phyloP scores from a whole-genome alignment of 2,797 vertebrate genomes.

The Ciconia nigra region DNA sequence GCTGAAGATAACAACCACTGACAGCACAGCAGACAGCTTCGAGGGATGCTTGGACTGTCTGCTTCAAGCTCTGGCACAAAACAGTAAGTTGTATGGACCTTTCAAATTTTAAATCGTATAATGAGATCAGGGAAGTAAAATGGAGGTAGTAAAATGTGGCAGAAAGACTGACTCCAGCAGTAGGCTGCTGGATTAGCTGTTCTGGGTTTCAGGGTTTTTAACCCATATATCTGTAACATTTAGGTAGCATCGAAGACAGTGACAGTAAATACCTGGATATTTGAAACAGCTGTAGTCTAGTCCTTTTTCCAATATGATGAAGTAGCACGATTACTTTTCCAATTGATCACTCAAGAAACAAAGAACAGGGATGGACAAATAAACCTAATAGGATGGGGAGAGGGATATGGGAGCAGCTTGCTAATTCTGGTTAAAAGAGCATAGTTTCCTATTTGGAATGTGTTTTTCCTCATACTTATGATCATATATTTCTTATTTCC shows the following conservation, averaged over 20 bases:
- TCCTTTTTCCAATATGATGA: neutral
- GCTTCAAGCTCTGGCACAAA: constrained; percentile 91
- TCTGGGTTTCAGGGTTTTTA: neutral
- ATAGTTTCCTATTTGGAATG: neutral
- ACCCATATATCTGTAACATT: neutral
- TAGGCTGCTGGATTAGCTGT: neutral
- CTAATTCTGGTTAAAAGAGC: neutral
- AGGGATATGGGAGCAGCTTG: neutral
- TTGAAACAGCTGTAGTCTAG: neutral
- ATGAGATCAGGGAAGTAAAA: constrained; percentile 4
- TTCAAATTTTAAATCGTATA: neutral
- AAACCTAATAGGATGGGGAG: neutral
- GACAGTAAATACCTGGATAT: neutral
- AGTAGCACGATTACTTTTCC: neutral
- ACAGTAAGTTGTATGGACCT: constrained; percentile 84
- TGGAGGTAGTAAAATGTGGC: neutral
- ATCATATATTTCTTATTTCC: neutral
- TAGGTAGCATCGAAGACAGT: fast-evolving
- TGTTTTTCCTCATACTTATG: neutral
- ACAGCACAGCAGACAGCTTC: constrained; percentile 84
- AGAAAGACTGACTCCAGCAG: neutral
- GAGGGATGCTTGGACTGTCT: constrained; percentile 95
- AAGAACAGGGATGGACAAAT: neutral
- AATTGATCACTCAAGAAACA: neutral
- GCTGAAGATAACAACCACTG: constrained; percentile 89